Percentiles rank a stretch among this genome's conserved stretches.
Evolutionary conservation across 2,113 vertebrate genomes (phyloP).

Genomic region (Mystacornis crossleyi): DNA sequence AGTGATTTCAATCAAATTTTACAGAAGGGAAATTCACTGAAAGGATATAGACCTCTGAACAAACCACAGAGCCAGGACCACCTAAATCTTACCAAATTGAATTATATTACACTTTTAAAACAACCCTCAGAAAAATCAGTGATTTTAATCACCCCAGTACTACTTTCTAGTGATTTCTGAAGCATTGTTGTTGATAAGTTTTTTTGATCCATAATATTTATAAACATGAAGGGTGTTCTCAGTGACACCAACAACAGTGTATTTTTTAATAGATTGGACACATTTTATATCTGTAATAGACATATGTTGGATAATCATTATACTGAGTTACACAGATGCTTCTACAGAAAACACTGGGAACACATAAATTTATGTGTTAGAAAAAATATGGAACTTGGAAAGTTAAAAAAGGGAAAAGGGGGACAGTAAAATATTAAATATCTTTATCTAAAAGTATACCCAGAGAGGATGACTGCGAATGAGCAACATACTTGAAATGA

Average conservation of each 20-base stretch:
- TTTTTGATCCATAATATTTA: background rate
- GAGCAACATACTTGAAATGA: background rate
- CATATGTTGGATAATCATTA: background rate
- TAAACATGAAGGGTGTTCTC: background rate
- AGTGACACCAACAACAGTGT: background rate
- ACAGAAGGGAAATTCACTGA: background rate
- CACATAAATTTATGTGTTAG: background rate
- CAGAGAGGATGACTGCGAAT: accelerated
- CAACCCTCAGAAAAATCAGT: background rate
- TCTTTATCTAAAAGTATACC: background rate
- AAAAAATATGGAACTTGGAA: background rate
- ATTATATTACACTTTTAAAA: background rate
- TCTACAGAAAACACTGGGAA: background rate
- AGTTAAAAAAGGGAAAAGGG: background rate
- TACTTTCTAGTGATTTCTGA: background rate
- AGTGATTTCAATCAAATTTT: background rate
- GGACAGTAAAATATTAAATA: background rate
- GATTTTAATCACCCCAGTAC: background rate
- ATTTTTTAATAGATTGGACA: background rate
- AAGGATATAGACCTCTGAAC: background rate
- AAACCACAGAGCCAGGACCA: background rate
- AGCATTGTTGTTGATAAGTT: background rate
- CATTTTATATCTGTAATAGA: background rate
- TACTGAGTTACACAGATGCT: background rate
- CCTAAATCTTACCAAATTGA: background rate